Evolutionary conservation across 1,140 invertebrate genomes (phyloP).

Genomic region (Cydia fagiglandana): DNA sequence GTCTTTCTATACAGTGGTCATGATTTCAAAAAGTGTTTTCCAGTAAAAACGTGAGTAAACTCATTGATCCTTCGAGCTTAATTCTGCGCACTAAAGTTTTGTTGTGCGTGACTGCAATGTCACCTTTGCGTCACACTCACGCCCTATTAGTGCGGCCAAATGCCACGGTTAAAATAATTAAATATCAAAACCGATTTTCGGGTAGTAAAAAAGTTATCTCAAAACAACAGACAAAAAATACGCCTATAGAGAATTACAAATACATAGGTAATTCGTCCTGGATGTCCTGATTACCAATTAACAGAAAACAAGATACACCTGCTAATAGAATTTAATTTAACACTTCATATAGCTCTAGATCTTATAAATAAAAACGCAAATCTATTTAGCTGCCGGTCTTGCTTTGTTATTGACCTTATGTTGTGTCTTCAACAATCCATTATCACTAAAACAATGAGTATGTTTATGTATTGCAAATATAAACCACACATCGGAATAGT

Average conservation of each 20-base stretch:
- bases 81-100: neutral
- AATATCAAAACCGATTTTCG: neutral
- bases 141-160: neutral
- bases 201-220: neutral
- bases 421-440: no score
- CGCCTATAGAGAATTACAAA: no score
- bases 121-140: neutral
- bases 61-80: neutral
- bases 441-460: neutral
- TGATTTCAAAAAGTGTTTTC: neutral
- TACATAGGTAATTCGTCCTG: no score
- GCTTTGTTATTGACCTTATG: no score
- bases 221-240: no score
- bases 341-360: no score
- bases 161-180: no score
- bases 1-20: neutral
- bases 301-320: no score
- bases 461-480: no score
- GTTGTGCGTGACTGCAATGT: conserved; percentile 9
- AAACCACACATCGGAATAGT: neutral
- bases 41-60: neutral
- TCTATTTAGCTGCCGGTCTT: no score
- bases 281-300: neutral
- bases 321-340: no score
- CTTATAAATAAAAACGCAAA: no score